A percentile compares a stretch with the other conserved stretches of the same genome.
Evolutionary conservation across 2,113 vertebrate genomes (phyloP).

Genomic region (Dromiciops gliroides): DNA sequence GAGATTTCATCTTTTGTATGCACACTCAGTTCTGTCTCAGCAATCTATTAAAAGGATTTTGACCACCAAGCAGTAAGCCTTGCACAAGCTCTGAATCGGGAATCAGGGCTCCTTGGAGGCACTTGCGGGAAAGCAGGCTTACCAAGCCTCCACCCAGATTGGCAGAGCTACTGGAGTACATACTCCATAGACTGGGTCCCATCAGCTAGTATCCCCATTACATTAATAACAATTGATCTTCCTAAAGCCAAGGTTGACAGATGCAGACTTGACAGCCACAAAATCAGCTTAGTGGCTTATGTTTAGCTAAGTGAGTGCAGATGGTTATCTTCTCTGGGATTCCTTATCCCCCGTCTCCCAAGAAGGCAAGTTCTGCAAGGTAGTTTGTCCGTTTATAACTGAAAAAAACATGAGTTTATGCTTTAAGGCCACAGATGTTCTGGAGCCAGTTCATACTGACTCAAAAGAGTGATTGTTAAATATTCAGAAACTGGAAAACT

Average conservation of each 20-base stretch:
- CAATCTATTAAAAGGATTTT: background rate
- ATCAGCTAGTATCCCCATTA: background rate
- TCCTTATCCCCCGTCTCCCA: background rate
- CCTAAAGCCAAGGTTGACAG: background rate
- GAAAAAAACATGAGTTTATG: background rate
- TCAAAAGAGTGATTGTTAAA: background rate
- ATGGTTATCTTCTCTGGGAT: background rate
- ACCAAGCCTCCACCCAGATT: background rate
- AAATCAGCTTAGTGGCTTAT: background rate
- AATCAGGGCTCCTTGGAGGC: background rate
- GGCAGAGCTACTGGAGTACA: background rate
- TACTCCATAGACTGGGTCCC: background rate
- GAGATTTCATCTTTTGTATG: background rate
- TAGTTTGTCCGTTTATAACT: background rate
- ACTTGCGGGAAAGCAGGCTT: background rate
- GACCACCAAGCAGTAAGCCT: background rate
- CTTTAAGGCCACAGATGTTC: background rate
- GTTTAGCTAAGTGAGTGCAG: background rate
- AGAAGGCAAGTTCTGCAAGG: conserved; percentile 20
- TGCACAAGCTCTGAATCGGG: background rate
- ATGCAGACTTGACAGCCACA: background rate
- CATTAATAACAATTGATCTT: background rate
- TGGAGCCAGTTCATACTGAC: background rate
- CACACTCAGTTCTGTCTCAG: background rate
- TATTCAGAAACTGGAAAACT: background rate